Evolutionary conservation across 2,888 invertebrate species (phyloP).

Genomic region (Bhutanitis thaidina): DNA sequence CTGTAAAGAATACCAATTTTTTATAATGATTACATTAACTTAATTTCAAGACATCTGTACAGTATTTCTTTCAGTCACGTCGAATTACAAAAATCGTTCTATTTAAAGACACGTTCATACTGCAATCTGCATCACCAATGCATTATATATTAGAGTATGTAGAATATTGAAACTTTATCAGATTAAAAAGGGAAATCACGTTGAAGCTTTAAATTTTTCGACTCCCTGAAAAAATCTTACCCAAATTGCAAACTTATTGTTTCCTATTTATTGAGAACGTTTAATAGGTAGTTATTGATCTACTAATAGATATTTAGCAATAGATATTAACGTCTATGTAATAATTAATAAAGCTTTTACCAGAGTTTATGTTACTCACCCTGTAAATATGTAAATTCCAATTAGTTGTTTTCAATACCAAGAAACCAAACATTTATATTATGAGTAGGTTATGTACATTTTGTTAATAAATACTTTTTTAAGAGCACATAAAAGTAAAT

Average conservation of each 20-base stretch:
- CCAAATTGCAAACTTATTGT: conserved; percentile 28
- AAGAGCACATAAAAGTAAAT: conserved; percentile 50
- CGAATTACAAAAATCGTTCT: too few relatives aligned
- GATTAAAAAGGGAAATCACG: not conserved
- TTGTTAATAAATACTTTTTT: conserved; percentile 68
- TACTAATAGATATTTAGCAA: conserved; percentile 45
- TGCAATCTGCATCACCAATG: too few relatives aligned
- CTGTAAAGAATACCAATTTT: too few relatives aligned
- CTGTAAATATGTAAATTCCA: conserved; percentile 78
- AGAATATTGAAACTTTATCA: not conserved
- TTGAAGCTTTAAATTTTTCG: conserved; percentile 16
- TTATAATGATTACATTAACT: too few relatives aligned
- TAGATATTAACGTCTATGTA: conserved; percentile 37
- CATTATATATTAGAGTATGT: too few relatives aligned
- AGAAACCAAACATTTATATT: conserved; percentile 74
- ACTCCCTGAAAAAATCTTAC: conserved; percentile 13
- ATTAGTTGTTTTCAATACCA: conserved; percentile 71
- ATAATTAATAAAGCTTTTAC: conserved; percentile 53
- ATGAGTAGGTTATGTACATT: conserved; percentile 69
- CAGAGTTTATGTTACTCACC: conserved; percentile 59
- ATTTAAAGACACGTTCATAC: too few relatives aligned
- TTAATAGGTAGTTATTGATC: conserved; percentile 61
- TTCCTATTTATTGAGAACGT: conserved; percentile 33
- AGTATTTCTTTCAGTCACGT: too few relatives aligned
- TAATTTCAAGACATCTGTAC: too few relatives aligned